A percentile compares a stretch with the other conserved stretches of the same genome.
Conservation (phyloP, 2,888 invertebrate species). For the Ceriagrion tenellum region DNA sequence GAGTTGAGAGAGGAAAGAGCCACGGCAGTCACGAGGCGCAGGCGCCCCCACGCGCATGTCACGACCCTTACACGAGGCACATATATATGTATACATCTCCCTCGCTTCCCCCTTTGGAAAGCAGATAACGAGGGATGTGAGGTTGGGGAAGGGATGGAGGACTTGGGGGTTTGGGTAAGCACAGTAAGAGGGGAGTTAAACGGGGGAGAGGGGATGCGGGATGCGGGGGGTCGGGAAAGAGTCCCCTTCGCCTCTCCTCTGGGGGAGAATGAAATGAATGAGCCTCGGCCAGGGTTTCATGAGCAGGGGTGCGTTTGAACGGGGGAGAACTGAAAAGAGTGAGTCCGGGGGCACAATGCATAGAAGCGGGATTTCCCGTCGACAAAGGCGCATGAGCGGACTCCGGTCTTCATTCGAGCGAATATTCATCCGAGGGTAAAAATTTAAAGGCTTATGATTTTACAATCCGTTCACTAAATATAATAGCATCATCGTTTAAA, state of each 20-base stretch:
- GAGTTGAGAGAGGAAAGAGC: background rate
- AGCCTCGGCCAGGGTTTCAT: background rate
- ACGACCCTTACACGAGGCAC: background rate
- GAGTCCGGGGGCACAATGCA: background rate
- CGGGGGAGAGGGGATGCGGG: too few species aligned
- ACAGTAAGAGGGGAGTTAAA: too few species aligned
- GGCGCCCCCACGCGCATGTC: background rate
- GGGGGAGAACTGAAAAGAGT: background rate
- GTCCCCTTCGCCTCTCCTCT: background rate
- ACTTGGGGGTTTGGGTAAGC: background rate
- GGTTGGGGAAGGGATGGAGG: background rate
- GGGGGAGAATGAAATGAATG: background rate
- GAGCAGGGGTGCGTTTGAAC: background rate
- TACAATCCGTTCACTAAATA: too few species aligned
- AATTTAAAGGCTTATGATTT: too few species aligned
- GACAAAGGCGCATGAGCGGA: background rate
- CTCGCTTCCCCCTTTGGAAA: background rate
- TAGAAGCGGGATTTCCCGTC: too few species aligned
- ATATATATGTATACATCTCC: background rate
- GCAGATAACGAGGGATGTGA: background rate
- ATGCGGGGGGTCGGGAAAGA: background rate
- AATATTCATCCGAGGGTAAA: too few species aligned
- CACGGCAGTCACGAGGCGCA: background rate
- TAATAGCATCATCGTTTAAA: too few species aligned
- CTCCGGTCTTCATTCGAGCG: background rate